Conservation (phyloP, 1,140 invertebrate genomes). For the Teleogryllus occipitalis region DNA sequence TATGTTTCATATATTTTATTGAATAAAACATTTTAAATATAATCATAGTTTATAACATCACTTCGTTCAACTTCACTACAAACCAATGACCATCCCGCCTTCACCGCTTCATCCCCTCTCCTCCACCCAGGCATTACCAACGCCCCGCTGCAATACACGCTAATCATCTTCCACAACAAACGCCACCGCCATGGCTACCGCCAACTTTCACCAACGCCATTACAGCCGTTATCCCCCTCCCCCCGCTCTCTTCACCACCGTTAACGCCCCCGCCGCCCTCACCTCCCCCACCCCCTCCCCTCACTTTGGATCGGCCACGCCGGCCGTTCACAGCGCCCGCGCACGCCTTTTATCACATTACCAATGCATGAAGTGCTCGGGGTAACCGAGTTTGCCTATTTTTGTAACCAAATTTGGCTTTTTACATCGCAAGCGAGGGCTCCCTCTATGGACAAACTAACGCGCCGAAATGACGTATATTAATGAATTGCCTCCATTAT, state of each 20-base stretch:
- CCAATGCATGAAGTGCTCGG: neutral
- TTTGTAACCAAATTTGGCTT: neutral
- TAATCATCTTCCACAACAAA: neutral
- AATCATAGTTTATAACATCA: too few species aligned
- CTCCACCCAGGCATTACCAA: too few species aligned
- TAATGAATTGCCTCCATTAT: neutral
- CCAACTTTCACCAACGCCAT: neutral
- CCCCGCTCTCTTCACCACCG: neutral
- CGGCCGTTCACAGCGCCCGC: too few species aligned
- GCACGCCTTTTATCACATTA: neutral
- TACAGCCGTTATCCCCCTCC: neutral
- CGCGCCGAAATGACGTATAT: conserved; percentile 3
- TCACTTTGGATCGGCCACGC: too few species aligned
- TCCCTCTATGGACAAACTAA: conserved; percentile 1
- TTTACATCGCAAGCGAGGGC: neutral
- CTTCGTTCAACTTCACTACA: too few species aligned
- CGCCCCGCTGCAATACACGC: too few species aligned
- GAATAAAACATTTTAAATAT: too few species aligned
- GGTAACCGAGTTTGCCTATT: conserved; percentile 3
- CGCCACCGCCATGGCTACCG: neutral
- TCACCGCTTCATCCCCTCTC: too few species aligned
- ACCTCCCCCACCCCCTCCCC: too few species aligned
- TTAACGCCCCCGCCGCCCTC: neutral
- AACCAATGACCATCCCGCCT: too few species aligned
- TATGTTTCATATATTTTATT: too few species aligned